Evolutionary conservation across 30 jellyfish, hydroid and myxozoan species (phyloP).

Genomic region (Aurelia sp.): DNA sequence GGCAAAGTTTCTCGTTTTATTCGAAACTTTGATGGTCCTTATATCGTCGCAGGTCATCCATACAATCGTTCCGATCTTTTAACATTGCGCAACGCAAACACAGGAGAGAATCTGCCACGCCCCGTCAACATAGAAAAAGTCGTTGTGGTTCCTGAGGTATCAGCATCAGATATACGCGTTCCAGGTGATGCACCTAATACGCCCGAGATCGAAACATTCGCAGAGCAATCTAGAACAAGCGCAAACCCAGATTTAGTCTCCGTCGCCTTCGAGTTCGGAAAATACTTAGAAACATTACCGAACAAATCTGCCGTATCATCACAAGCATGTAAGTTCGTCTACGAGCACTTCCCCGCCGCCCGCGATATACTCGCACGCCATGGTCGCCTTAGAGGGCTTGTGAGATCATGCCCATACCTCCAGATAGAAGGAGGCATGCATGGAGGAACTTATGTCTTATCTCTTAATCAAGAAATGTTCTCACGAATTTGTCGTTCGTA

Average conservation of each 20-base stretch:
- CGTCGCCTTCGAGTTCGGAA: background rate
- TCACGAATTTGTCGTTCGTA: background rate
- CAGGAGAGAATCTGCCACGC: background rate
- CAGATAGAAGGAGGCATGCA: too few relatives aligned
- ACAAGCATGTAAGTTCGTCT: background rate
- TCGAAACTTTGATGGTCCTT: too few relatives aligned
- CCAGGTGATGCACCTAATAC: background rate
- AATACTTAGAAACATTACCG: background rate
- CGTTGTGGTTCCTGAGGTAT: background rate
- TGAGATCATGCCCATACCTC: slow-evolving; percentile 15
- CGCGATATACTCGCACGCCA: background rate
- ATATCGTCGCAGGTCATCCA: slow-evolving; percentile 11
- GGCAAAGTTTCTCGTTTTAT: background rate
- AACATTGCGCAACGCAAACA: background rate
- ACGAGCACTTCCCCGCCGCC: background rate
- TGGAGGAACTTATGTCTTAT: background rate
- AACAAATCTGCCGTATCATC: background rate
- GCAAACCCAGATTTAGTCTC: background rate
- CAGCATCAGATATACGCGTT: background rate
- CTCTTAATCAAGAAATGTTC: background rate
- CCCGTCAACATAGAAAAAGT: background rate
- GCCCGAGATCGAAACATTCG: too few relatives aligned
- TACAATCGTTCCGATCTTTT: slow-evolving; percentile 6
- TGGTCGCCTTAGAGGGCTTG: background rate
- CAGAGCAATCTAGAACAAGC: too few relatives aligned